A percentile compares a stretch with the other conserved stretches of the same genome.
These are phyloP conservation scores for Apamea sordens DNA, from an alignment of 2,888 invertebrate species.

Conservation along the genomic window DNA sequence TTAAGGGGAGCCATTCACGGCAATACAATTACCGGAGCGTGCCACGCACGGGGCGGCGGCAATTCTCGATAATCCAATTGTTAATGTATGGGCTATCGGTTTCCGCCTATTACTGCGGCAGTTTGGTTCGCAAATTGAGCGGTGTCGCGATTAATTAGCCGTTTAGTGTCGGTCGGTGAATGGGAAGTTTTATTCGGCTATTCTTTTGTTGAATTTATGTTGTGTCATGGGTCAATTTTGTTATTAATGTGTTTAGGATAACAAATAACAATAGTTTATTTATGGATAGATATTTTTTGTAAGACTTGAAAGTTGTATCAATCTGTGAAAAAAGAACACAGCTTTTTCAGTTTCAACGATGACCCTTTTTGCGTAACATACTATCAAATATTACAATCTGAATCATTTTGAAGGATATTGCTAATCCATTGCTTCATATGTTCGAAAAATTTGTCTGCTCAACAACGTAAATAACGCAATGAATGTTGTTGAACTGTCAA, in stretches of 20 bases:
- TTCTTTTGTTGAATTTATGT: slow-evolving; percentile 65
- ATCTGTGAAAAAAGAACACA: background rate
- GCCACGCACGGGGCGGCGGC: slow-evolving; percentile 77
- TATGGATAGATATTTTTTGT: background rate
- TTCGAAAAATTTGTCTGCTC: no score
- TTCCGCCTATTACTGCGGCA: slow-evolving; percentile 80
- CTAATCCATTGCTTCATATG: no score
- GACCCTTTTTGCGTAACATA: no score
- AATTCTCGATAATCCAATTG: slow-evolving; percentile 86
- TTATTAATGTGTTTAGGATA: slow-evolving; percentile 37
- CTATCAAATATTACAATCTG: no score
- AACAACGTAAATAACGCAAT: no score
- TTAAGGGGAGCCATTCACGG: slow-evolving; percentile 79
- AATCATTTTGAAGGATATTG: no score
- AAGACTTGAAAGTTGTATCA: background rate
- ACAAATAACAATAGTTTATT: slow-evolving; percentile 17
- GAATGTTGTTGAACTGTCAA: no score
- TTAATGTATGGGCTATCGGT: slow-evolving; percentile 81
- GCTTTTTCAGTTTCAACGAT: background rate
- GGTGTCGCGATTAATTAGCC: slow-evolving; percentile 83
- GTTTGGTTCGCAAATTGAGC: slow-evolving; percentile 83
- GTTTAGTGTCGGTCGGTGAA: slow-evolving; percentile 78
- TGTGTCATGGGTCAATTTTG: slow-evolving; percentile 63
- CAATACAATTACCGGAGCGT: slow-evolving; percentile 85
- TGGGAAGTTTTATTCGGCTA: slow-evolving; percentile 61